A percentile compares a stretch with the other conserved stretches of the same genome.
Conservation (phyloP, 2,888 invertebrate genomes). For the Cryptophagus acutangulus region DNA sequence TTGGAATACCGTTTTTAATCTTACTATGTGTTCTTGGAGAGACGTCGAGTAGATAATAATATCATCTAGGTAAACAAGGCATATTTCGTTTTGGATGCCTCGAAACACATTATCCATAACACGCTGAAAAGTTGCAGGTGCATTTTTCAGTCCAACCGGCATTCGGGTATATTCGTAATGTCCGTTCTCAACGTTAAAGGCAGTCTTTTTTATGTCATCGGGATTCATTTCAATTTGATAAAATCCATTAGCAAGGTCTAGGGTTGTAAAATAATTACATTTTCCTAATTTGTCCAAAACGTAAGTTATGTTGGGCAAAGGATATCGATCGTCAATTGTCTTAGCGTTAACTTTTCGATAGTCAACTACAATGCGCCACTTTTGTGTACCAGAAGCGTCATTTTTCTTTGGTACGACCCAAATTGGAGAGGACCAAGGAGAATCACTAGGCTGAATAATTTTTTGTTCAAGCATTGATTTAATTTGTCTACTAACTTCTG, state of each 20-base stretch:
- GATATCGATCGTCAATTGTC: conserved; percentile 2
- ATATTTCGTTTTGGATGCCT: conserved; percentile 51
- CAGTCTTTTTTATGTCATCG: background rate
- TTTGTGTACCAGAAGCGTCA: background rate
- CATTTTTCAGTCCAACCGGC: conserved; percentile 32
- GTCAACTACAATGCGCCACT: background rate
- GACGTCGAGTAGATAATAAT: conserved; percentile 9
- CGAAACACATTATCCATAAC: conserved; percentile 22
- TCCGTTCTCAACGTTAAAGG: background rate
- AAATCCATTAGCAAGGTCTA: no score
- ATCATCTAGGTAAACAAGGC: conserved; percentile 4
- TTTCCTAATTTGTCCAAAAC: conserved; percentile 2
- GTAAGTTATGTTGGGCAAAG: conserved; percentile 2
- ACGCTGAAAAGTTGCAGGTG: conserved; percentile 16
- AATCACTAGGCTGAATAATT: background rate
- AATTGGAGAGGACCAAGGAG: background rate
- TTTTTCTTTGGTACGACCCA: background rate
- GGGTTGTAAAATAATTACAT: conserved; percentile 1
- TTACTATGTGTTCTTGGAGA: conserved; percentile 23
- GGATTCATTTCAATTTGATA: no score
- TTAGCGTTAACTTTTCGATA: background rate
- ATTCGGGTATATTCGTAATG: conserved; percentile 18
- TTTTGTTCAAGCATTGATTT: conserved; percentile 1
- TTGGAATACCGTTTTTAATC: conserved; percentile 16
- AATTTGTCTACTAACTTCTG: conserved; percentile 20